Evolutionary conservation across 2,797 vertebrate species (phyloP), one percentile per base, ranked within the genome.

Genomic region (Tragopan temminckii): DNA sequence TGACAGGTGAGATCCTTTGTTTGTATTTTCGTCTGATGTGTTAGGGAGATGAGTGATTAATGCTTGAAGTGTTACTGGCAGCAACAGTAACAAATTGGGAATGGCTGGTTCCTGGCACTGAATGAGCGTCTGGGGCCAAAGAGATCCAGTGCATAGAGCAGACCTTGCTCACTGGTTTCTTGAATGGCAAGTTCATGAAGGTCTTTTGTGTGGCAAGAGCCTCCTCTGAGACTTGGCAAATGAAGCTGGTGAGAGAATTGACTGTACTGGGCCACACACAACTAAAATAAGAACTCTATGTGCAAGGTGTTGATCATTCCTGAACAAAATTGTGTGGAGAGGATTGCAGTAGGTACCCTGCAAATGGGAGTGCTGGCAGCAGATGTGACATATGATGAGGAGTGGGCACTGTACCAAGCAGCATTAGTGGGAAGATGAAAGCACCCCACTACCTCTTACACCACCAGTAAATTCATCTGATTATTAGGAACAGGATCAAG

Each of bases 251-350:
- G 68, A 43, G 74, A 92, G 74, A 94, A 77, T 61, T 40, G 55
- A 36, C 48, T 79, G 31, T 82, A 16, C 35, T 55, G 77, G 78
- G 59, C 80, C 29, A 48, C 12, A 50, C 5, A 19, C 14, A 62
- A 29, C 21, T 45, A 69, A 89, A 79, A 75, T 95, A 82, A 91
- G 77, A 61, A 52, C 36, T 83, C 18, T 74, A 53, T 78, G 25
- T 63, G n/a, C 21, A 36, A 67, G 63, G 72, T 87, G 79, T 80
- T 89, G 69, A 72, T 89, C 31, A 24, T 96, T 93, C 77, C 85
- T 92, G 88, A 91, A n/a, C 86, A 88, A 57, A 91, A 82, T 2
- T 82, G 58, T 80, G 58, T 50, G 23, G 45, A n/a, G 43, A 57
- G 43, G 53, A 36, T 84, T 88, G 43, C 43, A 61, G 70, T 52